A percentile compares a stretch with the other conserved stretches of the same genome.
These are phyloP conservation scores for Porites lutea DNA, from an alignment of 64 coral and sea anemone genomes.

Conservation along the genomic window DNA sequence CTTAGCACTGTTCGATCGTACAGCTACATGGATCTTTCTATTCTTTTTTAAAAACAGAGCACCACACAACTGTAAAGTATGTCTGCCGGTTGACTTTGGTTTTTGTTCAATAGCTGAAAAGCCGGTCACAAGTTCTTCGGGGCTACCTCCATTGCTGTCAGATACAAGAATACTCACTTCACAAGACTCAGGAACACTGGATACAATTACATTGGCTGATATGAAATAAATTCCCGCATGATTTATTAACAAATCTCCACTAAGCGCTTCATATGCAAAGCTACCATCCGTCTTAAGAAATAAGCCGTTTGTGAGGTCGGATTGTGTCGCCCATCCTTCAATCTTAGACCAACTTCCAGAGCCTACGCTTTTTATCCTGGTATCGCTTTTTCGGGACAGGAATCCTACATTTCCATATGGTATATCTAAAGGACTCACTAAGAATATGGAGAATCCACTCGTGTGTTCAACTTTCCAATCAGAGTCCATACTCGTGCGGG, in stretches of 20 bases:
- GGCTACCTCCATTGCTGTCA: not conserved
- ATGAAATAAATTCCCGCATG: conserved; percentile 72
- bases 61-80: conserved; percentile 60
- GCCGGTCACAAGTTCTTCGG: conserved; percentile 18
- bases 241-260: conserved; percentile 62
- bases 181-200: conserved; percentile 22
- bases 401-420: conserved; percentile 65
- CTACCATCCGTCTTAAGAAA: conserved; percentile 67
- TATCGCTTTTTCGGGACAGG: conserved; percentile 76
- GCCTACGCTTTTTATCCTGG: conserved; percentile 45
- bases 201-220: conserved; percentile 63
- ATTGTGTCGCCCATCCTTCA: conserved; percentile 69
- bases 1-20: conserved; percentile 22
- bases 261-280: conserved; percentile 61
- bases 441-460: conserved; percentile 67
- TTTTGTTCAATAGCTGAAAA: conserved; percentile 58
- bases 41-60: conserved; percentile 53
- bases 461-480: conserved; percentile 63
- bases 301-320: conserved; percentile 70
- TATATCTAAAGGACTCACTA: conserved; percentile 65
- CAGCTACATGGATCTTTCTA: conserved; percentile 47
- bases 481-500: conserved; percentile 29
- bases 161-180: conserved; percentile 64
- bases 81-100: conserved; percentile 11
- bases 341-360: conserved; percentile 63